phyloP scores from a whole-genome alignment of 2,888 invertebrate species.

The Pseudolycoriella hygida region DNA sequence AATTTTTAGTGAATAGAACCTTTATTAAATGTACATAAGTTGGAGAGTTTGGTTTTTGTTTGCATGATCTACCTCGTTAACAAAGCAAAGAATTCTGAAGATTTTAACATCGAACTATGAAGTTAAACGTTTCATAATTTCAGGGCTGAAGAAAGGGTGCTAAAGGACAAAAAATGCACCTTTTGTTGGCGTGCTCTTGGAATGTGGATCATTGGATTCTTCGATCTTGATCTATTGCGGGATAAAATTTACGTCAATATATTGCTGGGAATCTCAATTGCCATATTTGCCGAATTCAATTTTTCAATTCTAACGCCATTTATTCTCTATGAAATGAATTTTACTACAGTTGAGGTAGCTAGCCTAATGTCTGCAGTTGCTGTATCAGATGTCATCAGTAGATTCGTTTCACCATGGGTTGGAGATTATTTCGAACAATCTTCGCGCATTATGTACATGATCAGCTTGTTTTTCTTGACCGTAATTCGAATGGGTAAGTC shows the following conservation, averaged over 20 bases:
- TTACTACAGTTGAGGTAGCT: slow-evolving; percentile 37
- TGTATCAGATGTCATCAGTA: slow-evolving; percentile 41
- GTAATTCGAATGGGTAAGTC: slow-evolving; percentile 1
- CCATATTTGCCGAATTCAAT: slow-evolving; percentile 53
- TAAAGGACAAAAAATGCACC: no score
- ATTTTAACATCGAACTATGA: no score
- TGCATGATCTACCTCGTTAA: no score
- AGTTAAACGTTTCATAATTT: no score
- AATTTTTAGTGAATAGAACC: no score
- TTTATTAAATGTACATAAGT: no score
- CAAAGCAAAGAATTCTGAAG: no score
- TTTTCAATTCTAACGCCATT: slow-evolving; percentile 57
- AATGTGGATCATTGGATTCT: slow-evolving; percentile 32
- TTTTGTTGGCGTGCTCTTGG: not conserved
- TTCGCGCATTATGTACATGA: slow-evolving; percentile 43
- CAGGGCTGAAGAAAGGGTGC: no score
- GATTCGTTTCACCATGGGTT: slow-evolving; percentile 49
- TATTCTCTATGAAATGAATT: slow-evolving; percentile 48
- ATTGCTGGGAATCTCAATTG: slow-evolving; percentile 51
- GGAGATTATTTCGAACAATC: slow-evolving; percentile 43
- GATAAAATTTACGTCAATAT: slow-evolving; percentile 52
- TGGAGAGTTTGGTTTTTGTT: no score
- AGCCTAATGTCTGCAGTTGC: slow-evolving; percentile 50
- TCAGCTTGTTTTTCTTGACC: slow-evolving; percentile 33
- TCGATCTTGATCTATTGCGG: slow-evolving; percentile 49